Evolutionary conservation across 2,113 vertebrate genomes (phyloP), one percentile per base, ranked within the genome.

Genomic region (Anarrhichthys ocellatus): DNA sequence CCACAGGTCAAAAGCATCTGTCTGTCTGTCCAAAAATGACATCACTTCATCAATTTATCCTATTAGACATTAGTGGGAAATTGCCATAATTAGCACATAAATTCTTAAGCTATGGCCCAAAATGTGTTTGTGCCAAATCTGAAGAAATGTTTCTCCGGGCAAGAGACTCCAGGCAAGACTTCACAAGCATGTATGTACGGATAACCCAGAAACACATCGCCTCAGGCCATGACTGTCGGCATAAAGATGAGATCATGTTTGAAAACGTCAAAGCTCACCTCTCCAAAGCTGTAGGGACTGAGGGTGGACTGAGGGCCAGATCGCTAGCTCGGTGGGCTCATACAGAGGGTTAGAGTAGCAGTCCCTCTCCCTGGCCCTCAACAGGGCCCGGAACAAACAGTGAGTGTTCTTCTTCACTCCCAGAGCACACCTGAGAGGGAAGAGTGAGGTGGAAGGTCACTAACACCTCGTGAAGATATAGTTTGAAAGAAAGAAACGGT

Each of bases 251-350:
- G 5, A 46, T 48, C 2, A 61, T 5, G 0, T 58, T 34, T 78
- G 13, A 81, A 58, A 22, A 22, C 6, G 42, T 15, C 1, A 66
- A 5, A 46, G 0, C 90, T 92, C 68, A 97, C 97, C 96, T 92
- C 90, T 95, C 96, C 96, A 96, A 0, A 98, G 96, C 79, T 96
- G 92, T 85, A 98, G 87, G 80, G 96, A 96, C 92, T 97, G 97
- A 24, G 96, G 96, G 80, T 97, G 96, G 6, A 97, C 95, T 0
- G 96, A 97, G 15, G 97, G 97, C 96, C 97, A 97, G 87, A 96
- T 95, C 36, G 95, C 95, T 72, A 96, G 63, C 22, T 94, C 74
- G 18, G 94, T 97, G 84, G 34, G 87, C 0, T 94, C 78, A 56
- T 96, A 97, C 22, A 98, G 87, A 0, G 95, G 96, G 84, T 97